A percentile compares a stretch with the other conserved stretches of the same genome.
These are phyloP conservation scores for Ailuropoda melanoleuca DNA, from an alignment of 2,113 vertebrate species.

Conservation along the genomic window DNA sequence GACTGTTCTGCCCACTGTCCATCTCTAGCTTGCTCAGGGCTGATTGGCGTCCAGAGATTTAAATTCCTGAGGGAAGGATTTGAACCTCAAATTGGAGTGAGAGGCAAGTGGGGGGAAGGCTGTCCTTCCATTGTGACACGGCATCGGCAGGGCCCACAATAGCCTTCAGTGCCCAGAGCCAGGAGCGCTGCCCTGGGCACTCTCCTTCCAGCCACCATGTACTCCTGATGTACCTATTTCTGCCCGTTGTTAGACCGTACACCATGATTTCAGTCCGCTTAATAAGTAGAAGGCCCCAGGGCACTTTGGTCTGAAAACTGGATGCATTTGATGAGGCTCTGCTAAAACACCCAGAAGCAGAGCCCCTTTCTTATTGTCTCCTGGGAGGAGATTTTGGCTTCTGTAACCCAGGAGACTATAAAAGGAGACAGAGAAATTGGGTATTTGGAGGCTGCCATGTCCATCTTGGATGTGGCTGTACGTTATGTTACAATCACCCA, in stretches of 20 bases:
- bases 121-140: not conserved
- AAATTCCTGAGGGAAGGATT: not conserved
- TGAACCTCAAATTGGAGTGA: not conserved
- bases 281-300: not conserved
- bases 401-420: not conserved
- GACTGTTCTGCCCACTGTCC: not conserved
- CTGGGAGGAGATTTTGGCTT: not conserved
- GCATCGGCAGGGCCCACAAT: not conserved
- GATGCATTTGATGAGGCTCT: not conserved
- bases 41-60: not conserved
- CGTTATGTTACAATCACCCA: not conserved
- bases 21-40: not conserved
- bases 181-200: not conserved
- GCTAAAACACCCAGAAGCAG: not conserved
- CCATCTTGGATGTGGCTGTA: not conserved
- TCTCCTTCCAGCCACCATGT: not conserved
- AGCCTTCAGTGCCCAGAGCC: not conserved
- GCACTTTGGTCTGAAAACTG: not conserved
- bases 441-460: not conserved
- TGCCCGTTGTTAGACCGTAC: not conserved
- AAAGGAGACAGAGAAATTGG: not conserved
- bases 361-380: not conserved
- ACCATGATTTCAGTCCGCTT: not conserved
- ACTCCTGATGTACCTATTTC: not conserved
- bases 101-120: not conserved